Conservation (phyloP, 2,113 vertebrate genomes). For the Ptychochromis oligacanthus region DNA sequence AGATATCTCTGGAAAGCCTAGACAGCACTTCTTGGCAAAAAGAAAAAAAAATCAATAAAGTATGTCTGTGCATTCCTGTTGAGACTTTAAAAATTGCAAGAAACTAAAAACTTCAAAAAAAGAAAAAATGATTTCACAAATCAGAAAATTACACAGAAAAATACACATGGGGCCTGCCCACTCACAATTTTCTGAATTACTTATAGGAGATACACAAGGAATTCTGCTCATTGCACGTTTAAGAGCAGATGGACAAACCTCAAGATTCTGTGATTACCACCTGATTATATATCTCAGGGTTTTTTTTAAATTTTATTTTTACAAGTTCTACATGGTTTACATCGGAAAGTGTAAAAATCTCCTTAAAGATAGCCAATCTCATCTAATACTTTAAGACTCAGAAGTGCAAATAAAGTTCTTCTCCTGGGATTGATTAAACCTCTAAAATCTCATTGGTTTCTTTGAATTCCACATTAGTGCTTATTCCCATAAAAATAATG, state of each 20-base stretch:
- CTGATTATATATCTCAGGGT: background rate
- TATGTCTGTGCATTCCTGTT: background rate
- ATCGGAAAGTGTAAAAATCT: background rate
- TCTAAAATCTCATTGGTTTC: background rate
- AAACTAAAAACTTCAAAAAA: background rate
- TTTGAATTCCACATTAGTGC: background rate
- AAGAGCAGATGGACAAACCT: background rate
- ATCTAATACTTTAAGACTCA: background rate
- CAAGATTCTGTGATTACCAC: background rate
- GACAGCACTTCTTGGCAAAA: background rate
- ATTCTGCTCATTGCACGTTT: background rate
- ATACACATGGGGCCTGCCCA: background rate
- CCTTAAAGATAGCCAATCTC: background rate
- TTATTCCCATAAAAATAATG: background rate
- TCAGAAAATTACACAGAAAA: constrained; percentile 1
- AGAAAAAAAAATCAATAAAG: constrained; percentile 9
- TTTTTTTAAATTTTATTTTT: background rate
- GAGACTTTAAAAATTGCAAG: background rate
- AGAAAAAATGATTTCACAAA: background rate
- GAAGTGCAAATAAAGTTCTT: constrained; percentile 7
- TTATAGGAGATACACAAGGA: background rate
- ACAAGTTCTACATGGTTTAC: background rate
- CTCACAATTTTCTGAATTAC: constrained; percentile 7
- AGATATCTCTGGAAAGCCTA: constrained; percentile 5
- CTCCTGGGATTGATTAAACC: background rate